phyloP scores from a whole-genome alignment of 2,797 vertebrate species.

The Valencia hispanica region DNA sequence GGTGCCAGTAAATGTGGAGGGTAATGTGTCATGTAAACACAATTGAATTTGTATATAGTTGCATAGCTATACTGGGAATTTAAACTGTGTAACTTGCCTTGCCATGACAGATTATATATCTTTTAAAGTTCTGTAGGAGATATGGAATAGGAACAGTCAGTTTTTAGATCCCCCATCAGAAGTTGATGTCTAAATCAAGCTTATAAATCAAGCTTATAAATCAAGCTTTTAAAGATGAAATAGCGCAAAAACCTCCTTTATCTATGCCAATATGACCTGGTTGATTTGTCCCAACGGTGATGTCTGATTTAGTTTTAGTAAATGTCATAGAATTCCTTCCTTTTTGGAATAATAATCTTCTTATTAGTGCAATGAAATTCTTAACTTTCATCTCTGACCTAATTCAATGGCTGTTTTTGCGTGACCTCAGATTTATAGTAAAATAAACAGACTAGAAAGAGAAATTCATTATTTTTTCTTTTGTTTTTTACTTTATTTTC shows the following conservation, averaged over 20 bases:
- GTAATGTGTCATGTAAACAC: too few relatives aligned
- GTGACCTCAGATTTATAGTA: constrained; percentile 47
- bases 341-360: constrained; percentile 71
- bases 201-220: constrained; percentile 15
- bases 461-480: constrained; percentile 30
- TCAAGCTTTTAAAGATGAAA: too few relatives aligned
- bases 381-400: constrained; percentile 54
- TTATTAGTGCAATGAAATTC: constrained; percentile 68
- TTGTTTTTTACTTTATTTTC: constrained; percentile 19
- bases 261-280: constrained; percentile 59
- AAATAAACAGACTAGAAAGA: constrained; percentile 46
- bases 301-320: constrained; percentile 36
- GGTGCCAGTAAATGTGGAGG: too few relatives aligned
- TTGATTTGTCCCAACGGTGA: constrained; percentile 60
- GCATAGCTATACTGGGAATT: too few relatives aligned
- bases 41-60: too few relatives aligned
- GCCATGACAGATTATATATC: too few relatives aligned
- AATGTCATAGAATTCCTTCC: constrained; percentile 69
- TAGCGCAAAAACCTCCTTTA: constrained; percentile 45
- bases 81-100: too few relatives aligned
- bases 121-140: neutral
- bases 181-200: too few relatives aligned
- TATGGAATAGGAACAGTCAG: neutral
- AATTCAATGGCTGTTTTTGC: constrained; percentile 37
- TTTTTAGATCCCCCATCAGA: neutral